These are phyloP conservation scores for Chironomus striatipennis DNA, from an alignment of 1,140 invertebrate species.

Conservation along the genomic window DNA sequence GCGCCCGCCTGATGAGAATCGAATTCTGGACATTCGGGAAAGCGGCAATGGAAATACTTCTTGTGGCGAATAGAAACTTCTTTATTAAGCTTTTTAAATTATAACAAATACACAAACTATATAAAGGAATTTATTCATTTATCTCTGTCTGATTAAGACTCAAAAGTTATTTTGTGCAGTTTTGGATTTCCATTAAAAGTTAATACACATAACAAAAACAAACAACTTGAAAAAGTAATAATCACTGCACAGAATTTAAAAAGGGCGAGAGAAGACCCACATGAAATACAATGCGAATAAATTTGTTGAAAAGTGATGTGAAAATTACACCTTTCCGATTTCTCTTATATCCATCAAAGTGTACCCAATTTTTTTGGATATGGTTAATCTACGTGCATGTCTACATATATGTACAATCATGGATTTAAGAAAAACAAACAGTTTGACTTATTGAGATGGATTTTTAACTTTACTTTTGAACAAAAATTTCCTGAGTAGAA, in stretches of 20 bases:
- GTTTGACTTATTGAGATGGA: slow-evolving; percentile 7
- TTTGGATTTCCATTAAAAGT: neutral
- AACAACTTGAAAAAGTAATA: neutral
- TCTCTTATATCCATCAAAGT: neutral
- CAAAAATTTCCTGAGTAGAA: neutral
- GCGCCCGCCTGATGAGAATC: slow-evolving; percentile 18
- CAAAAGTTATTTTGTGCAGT: neutral
- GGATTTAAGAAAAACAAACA: slow-evolving; percentile 14
- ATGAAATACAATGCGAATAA: slow-evolving; percentile 10
- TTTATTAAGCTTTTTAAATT: neutral
- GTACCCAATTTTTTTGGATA: too few species aligned
- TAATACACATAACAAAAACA: too few species aligned
- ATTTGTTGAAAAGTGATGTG: slow-evolving; percentile 22
- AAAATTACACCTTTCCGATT: slow-evolving; percentile 18
- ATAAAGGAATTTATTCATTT: slow-evolving; percentile 17
- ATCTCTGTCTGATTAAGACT: neutral
- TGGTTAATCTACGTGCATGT: neutral
- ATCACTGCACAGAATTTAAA: neutral
- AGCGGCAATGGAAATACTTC: neutral
- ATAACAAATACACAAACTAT: too few species aligned
- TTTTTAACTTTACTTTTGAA: neutral
- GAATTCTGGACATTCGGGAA: neutral
- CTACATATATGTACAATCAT: neutral
- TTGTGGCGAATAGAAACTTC: slow-evolving; percentile 17
- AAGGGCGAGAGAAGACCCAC: neutral